Percentiles rank a stretch among this genome's conserved stretches.
Evolutionary conservation across 1,140 invertebrate genomes (phyloP).

Genomic region (Magallana ariakensis): DNA sequence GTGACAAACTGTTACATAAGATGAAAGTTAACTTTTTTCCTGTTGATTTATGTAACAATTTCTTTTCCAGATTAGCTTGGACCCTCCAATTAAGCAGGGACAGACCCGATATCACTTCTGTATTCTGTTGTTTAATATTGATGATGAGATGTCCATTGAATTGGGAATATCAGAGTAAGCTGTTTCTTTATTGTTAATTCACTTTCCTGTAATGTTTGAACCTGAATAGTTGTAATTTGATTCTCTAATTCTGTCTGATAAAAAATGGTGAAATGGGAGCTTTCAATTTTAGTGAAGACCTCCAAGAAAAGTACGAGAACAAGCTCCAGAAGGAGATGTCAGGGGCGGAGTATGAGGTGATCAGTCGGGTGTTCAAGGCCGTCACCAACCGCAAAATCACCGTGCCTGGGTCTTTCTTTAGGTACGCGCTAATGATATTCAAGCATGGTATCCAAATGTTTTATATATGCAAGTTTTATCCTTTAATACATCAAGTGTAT

Average conservation of each 20-base stretch:
- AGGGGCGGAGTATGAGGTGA: conserved; percentile 96
- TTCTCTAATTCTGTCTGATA: too few relatives aligned
- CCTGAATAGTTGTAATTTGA: too few relatives aligned
- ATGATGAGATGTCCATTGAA: conserved; percentile 95
- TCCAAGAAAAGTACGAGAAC: conserved; percentile 96
- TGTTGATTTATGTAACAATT: not conserved
- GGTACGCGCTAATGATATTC: conserved; percentile 82
- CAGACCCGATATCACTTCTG: conserved; percentile 96
- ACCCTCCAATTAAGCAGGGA: conserved; percentile 99
- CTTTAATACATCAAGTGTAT: too few relatives aligned
- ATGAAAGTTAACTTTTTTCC: too few relatives aligned
- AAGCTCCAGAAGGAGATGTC: conserved; percentile 94
- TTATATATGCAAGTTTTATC: too few relatives aligned
- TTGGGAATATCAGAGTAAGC: conserved; percentile 92
- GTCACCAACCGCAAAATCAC: conserved; percentile 97
- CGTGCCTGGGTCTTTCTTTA: conserved; percentile 93
- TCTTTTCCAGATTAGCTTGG: conserved; percentile 87
- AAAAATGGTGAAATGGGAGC: too few relatives aligned
- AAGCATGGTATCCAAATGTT: too few relatives aligned
- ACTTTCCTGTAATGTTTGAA: too few relatives aligned
- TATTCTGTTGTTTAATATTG: conserved; percentile 94
- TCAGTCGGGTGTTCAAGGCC: conserved; percentile 97
- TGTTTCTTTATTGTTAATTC: not conserved
- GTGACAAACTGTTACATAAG: too few relatives aligned
- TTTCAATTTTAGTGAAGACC: conserved; percentile 85